Conservation (phyloP, 2,113 vertebrate species). For the Thamnaconus septentrionalis region DNA sequence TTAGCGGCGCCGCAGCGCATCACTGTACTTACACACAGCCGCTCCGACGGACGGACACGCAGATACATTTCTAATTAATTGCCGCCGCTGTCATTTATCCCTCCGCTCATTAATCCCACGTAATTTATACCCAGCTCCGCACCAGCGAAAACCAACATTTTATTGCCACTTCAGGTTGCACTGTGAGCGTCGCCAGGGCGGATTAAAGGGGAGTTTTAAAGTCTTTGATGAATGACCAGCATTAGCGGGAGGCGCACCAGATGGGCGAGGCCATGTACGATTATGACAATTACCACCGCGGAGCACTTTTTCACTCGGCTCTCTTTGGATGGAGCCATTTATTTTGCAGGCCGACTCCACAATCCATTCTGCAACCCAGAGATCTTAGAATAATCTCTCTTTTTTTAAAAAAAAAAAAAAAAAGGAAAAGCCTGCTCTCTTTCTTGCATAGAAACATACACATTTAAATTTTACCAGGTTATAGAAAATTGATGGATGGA, state of each 20-base stretch:
- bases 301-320: conserved; percentile 50
- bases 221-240: conserved; percentile 55
- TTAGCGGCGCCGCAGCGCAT: conserved; percentile 22
- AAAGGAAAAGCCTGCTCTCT: too few relatives aligned
- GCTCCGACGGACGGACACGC: conserved; percentile 34
- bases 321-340: conserved; percentile 37
- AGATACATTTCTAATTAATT: conserved; percentile 72
- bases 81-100: conserved; percentile 70
- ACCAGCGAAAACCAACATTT: conserved; percentile 39
- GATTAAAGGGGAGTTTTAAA: conserved; percentile 52
- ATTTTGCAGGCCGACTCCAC: conserved; percentile 45
- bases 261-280: conserved; percentile 52
- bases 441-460: too few relatives aligned
- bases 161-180: conserved; percentile 50
- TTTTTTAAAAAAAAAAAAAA: too few relatives aligned
- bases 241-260: conserved; percentile 52
- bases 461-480: too few relatives aligned
- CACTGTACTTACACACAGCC: conserved; percentile 12
- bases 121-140: conserved; percentile 74
- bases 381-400: too few relatives aligned
- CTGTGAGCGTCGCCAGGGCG: conserved; percentile 23
- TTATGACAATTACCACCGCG: conserved; percentile 61
- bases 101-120: conserved; percentile 64
- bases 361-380: conserved; percentile 21
- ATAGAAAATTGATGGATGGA: too few relatives aligned